Base-by-base conservation (phyloP, 92 coral and sea anemone species). In the Pocillopora grandis region DNA sequence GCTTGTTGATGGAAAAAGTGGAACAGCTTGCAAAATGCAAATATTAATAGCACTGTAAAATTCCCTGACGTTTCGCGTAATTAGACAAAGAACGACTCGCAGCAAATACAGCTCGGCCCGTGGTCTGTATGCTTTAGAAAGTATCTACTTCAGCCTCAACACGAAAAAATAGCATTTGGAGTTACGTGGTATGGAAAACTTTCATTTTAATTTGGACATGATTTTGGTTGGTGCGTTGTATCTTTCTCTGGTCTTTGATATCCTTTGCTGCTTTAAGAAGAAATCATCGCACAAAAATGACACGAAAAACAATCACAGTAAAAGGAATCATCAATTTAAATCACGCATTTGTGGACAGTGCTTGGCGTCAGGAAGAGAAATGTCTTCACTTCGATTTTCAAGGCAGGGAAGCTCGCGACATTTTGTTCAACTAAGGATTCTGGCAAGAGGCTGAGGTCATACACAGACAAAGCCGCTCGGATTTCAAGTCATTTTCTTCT, bases 381-480 rank as follows among this genome's bases (percentile, higher is more conserved):
- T 13, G 11, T 70, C 36, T 21, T 81, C 85, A 57, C 59, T 52
- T 16, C 66, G 85, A 27, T 15, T 63, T 57, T 3, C 42, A 10
- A 71, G 75, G 49, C 58, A 52, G 1, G 62, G 70, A 14, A 70
- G 76, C 61, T 81, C 85, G 10, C 61, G 85, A 48, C 85, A 62
- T 58, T 81, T 81, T 71, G 74, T 71, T 81, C 85, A 81, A 71
- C 71, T 81, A 69, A 69, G 85, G 69, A 81, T 81, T 59, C 17
- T 81, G 68, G 70, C 77, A 37, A 81, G 85, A 59, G 48, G 85
- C 13, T 81, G 49, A 80, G 5, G 20, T 42, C 7, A 1, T 37
- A 17, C 62, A 12, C 15, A 59, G 18, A 35, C 23, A 16, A 70
- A 12, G 2, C 17, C 1, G 18, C 49, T 42, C 49, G 17, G 21